Evolutionary conservation across 2,888 invertebrate species (phyloP).

Genomic region (Epinotia ramella): DNA sequence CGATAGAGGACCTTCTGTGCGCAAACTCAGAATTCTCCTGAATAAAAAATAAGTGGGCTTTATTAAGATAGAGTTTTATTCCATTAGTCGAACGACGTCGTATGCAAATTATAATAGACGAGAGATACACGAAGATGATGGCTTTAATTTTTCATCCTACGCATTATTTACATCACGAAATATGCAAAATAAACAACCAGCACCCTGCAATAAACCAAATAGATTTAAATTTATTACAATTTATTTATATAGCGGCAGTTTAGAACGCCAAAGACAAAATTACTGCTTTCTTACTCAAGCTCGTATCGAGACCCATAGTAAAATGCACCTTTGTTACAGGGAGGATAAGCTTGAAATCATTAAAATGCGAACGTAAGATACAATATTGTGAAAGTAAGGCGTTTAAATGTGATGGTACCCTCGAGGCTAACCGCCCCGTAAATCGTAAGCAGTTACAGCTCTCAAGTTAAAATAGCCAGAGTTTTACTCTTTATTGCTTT

Average conservation of each 20-base stretch:
- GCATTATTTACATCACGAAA: conserved; percentile 24
- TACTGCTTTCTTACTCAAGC: not conserved
- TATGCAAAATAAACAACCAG: conserved; percentile 25
- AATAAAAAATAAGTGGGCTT: not conserved
- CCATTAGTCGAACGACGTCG: not conserved
- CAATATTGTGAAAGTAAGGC: not conserved
- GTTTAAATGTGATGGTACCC: conserved; percentile 21
- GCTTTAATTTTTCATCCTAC: conserved; percentile 10
- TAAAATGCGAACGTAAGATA: not conserved
- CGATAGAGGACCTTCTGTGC: no score
- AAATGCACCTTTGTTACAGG: not conserved
- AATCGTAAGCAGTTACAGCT: conserved; percentile 3
- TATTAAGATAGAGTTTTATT: not conserved
- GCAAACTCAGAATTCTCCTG: no score
- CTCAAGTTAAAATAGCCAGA: not conserved
- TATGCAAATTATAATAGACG: not conserved
- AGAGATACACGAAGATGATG: not conserved
- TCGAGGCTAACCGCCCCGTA: conserved; percentile 14
- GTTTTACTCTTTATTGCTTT: conserved; percentile 3
- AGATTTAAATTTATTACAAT: conserved; percentile 45
- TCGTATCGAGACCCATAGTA: not conserved
- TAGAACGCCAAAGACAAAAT: conserved; percentile 14
- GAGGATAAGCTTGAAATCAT: not conserved
- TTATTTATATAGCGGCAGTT: conserved; percentile 36
- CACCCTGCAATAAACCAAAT: conserved; percentile 33